These are phyloP conservation scores for Polypedilum pembai DNA, from an alignment of 1,140 invertebrate genomes.

Conservation along the genomic window DNA sequence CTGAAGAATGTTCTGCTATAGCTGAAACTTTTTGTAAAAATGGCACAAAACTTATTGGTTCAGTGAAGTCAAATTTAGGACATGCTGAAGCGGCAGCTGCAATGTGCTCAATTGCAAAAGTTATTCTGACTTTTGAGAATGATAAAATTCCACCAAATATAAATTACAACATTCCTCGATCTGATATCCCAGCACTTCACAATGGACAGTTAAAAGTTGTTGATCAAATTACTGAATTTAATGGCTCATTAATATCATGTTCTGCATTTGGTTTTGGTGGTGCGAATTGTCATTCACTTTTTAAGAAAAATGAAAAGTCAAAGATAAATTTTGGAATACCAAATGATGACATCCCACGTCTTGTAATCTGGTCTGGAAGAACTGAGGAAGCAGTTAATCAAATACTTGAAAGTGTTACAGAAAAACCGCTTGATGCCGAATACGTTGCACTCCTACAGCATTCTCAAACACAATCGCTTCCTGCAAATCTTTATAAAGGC, in stretches of 20 bases:
- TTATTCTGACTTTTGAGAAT: slow-evolving; percentile 56
- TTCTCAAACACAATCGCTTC: slow-evolving; percentile 47
- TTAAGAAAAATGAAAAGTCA: slow-evolving; percentile 49
- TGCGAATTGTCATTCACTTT: slow-evolving; percentile 63
- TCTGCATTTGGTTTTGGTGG: slow-evolving; percentile 76
- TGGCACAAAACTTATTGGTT: slow-evolving; percentile 66
- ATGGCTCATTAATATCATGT: slow-evolving; percentile 49
- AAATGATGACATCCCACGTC: slow-evolving; percentile 43
- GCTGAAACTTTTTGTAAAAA: slow-evolving; percentile 64
- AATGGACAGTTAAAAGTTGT: slow-evolving; percentile 55
- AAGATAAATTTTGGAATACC: slow-evolving; percentile 51
- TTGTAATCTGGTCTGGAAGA: slow-evolving; percentile 45
- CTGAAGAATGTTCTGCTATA: slow-evolving; percentile 73
- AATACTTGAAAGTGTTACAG: slow-evolving; percentile 55
- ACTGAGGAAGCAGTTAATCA: slow-evolving; percentile 54
- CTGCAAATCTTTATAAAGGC: slow-evolving; percentile 51
- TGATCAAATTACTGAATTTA: slow-evolving; percentile 52
- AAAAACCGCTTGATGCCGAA: slow-evolving; percentile 46
- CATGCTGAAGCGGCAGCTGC: slow-evolving; percentile 84
- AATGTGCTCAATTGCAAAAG: slow-evolving; percentile 69
- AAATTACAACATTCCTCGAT: slow-evolving; percentile 55
- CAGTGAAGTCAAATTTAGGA: slow-evolving; percentile 83
- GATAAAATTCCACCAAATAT: slow-evolving; percentile 60
- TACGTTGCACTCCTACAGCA: slow-evolving; percentile 45
- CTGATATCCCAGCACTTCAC: slow-evolving; percentile 52